Evolutionary conservation across 1,140 invertebrate genomes (phyloP).

Genomic region (Pinna nobilis): DNA sequence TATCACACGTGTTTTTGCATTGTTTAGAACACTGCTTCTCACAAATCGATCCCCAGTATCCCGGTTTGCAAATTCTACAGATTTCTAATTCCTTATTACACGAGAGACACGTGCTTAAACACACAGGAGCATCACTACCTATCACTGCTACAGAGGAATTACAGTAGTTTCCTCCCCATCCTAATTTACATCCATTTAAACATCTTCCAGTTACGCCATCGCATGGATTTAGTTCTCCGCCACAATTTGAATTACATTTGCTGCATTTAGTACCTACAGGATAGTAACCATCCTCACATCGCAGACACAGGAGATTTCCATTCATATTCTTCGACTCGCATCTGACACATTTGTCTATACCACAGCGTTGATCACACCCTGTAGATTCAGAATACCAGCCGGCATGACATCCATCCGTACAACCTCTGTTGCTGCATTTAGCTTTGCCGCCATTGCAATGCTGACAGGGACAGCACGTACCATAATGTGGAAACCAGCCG

Average conservation of each 20-base stretch:
- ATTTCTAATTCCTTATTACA: conserved; percentile 2
- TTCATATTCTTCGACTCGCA: background rate
- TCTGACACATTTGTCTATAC: background rate
- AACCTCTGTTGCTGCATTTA: background rate
- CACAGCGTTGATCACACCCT: conserved; percentile 9
- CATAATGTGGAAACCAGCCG: background rate
- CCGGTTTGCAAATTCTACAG: conserved; percentile 6
- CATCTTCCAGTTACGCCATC: background rate
- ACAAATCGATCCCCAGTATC: conserved; percentile 22
- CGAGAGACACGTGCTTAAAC: background rate
- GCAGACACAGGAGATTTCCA: background rate
- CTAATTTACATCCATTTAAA: conserved; percentile 1
- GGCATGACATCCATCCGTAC: background rate
- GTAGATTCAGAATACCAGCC: conserved; percentile 3
- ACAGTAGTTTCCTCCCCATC: conserved; percentile 1
- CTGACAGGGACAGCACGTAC: background rate
- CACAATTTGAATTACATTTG: background rate
- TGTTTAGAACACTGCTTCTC: conserved; percentile 1
- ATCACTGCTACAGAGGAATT: background rate
- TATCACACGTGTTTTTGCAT: conserved; percentile 4
- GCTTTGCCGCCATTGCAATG: background rate
- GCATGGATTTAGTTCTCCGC: background rate
- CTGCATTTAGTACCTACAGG: background rate
- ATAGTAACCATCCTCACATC: conserved; percentile 6
- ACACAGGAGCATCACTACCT: background rate